phyloP scores from a whole-genome alignment of 2,113 vertebrate genomes.

The Burhinus bistriatus region DNA sequence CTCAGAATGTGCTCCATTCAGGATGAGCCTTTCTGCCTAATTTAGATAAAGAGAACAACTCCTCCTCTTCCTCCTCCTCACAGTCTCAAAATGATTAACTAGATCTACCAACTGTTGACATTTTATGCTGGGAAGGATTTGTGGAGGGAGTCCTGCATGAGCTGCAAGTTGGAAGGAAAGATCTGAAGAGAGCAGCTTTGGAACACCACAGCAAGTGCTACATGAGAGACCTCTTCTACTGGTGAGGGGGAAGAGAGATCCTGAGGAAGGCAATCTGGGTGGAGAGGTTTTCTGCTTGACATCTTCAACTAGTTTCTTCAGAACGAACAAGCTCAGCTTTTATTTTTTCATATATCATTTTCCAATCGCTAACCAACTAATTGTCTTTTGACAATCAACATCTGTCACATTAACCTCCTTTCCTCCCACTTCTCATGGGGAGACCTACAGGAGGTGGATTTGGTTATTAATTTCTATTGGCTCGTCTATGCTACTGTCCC shows the following conservation, averaged over 20 bases:
- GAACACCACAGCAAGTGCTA: fast-evolving
- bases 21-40: neutral
- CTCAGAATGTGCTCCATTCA: fast-evolving
- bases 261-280: neutral
- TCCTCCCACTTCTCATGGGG: neutral
- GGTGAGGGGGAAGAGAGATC: neutral
- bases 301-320: neutral
- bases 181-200: neutral
- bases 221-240: neutral
- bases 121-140: neutral
- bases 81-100: neutral
- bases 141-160: neutral
- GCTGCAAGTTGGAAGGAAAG: neutral
- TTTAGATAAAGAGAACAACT: neutral
- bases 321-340: neutral
- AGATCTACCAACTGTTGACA: neutral
- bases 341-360: neutral
- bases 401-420: neutral
- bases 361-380: neutral
- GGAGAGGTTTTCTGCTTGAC: neutral
- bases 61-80: neutral
- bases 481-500: neutral
- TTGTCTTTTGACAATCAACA: neutral
- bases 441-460: neutral
- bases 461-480: neutral